Evolutionary conservation across 2,113 vertebrate species (phyloP).

Genomic region (Lepidothrix coronata): DNA sequence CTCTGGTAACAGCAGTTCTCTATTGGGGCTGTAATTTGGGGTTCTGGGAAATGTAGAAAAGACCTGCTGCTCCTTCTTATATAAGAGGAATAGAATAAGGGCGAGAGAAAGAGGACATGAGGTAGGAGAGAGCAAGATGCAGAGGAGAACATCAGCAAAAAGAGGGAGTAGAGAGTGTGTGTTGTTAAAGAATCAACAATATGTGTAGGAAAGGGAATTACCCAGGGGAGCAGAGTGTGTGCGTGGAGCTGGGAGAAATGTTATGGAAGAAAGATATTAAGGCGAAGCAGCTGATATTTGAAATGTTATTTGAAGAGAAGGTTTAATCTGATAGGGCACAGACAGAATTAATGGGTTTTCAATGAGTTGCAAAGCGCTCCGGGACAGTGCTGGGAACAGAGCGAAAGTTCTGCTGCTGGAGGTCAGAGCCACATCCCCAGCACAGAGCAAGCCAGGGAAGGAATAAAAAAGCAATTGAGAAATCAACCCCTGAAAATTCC

Average conservation of each 20-base stretch:
- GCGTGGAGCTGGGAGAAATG: not conserved
- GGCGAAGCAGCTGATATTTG: not conserved
- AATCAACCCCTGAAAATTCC: not conserved
- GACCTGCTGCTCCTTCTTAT: not conserved
- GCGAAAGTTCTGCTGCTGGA: not conserved
- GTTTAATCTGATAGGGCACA: slow-evolving; percentile 9
- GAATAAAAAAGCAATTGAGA: not conserved
- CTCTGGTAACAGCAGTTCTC: not conserved
- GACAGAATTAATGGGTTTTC: slow-evolving; percentile 8
- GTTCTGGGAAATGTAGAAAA: not conserved
- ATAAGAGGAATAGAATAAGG: not conserved
- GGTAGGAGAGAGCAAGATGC: not conserved
- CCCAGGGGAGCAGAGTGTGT: not conserved
- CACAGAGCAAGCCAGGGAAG: not conserved
- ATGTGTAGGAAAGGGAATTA: not conserved
- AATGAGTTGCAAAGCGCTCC: not conserved
- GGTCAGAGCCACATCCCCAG: not conserved
- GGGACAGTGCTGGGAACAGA: not conserved
- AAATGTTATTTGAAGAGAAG: slow-evolving; percentile 29
- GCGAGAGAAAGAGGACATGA: not conserved
- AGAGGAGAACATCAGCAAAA: not conserved
- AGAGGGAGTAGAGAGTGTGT: not conserved
- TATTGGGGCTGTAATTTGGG: not conserved
- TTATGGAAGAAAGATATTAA: slow-evolving; percentile 37
- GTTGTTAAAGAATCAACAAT: slow-evolving; percentile 12